These are phyloP conservation scores for Saguinus imperator DNA, from an alignment of 2,113 vertebrate genomes.

Conservation along the genomic window DNA sequence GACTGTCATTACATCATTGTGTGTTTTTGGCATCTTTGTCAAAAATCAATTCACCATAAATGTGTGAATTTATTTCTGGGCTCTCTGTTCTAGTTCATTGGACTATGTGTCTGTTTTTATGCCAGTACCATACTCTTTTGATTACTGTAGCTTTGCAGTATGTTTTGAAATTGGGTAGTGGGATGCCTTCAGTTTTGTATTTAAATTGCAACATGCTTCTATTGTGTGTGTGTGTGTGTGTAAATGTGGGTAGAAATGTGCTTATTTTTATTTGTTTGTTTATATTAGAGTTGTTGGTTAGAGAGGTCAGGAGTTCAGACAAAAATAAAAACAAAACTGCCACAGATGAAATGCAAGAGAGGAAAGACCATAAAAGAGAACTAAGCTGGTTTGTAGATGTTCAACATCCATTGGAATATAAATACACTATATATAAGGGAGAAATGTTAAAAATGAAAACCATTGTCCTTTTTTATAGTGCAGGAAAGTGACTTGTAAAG, in stretches of 20 bases:
- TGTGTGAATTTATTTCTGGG: background rate
- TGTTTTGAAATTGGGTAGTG: background rate
- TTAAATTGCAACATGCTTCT: background rate
- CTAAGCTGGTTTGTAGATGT: background rate
- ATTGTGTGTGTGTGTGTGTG: background rate
- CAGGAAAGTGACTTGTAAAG: background rate
- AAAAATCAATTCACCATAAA: background rate
- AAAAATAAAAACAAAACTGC: background rate
- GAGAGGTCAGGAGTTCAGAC: background rate
- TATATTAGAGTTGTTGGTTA: background rate
- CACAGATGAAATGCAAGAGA: background rate
- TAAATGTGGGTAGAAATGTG: background rate
- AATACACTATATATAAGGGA: background rate
- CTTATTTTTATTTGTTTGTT: background rate
- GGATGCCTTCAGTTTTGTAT: background rate
- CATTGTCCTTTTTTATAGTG: background rate
- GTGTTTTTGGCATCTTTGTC: background rate
- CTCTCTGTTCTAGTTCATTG: background rate
- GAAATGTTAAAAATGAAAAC: background rate
- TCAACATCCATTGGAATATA: background rate
- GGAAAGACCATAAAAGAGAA: background rate
- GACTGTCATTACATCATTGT: background rate
- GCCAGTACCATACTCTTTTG: background rate
- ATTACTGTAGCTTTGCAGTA: background rate
- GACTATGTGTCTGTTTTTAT: background rate